Base-by-base conservation (phyloP, 1,140 invertebrate species). In the Heterodera carotae region DNA sequence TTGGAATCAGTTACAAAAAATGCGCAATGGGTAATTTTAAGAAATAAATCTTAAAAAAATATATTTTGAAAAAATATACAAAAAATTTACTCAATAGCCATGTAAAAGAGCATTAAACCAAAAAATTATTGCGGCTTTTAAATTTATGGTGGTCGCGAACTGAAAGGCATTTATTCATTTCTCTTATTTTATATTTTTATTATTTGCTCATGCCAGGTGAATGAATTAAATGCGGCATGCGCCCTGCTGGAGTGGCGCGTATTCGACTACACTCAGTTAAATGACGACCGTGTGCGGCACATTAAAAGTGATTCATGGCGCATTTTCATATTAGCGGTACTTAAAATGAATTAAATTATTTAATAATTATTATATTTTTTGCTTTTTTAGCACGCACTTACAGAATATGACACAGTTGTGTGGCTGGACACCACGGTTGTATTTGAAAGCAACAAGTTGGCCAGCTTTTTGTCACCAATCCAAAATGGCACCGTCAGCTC, bases 251-350 rank as follows among this genome's bases (percentile, higher is more conserved):
- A 77, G 31, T 48, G 78, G 33, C 27, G 78, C 5, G 25, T 1
- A 6, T 77, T 77, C 69, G 53, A 77, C 29, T 80, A 70, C 33
- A 43, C 15, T 36, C 76, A 64, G 18, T 69, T 80, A 27, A 29
- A 33, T 7, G 27, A 39, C 7, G 53, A 66, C 6, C 39, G 39
- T 74, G 76, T 82, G 18, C 76, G 76, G 6, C 6, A 53, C 8
- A 15, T 77, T 5, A 43, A 64, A 33, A 79, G n/a, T n/a, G 81
- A 72, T 78, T 5, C 76, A 2, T 77, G 76, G 76, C 81, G 81
- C n/a, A 12, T 80, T 22, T 71, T 80, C 29, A 15, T 77, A 1
- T 39, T 81, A 7, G 76, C 76, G 43, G 76, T 77, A 29, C n/a
- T n/a, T n/a, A 29, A 43, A 43, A n/a, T n/a, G n/a, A 8, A 43